Evolutionary conservation across 2,888 invertebrate species (phyloP).

Genomic region (Drosophila macrospina): DNA sequence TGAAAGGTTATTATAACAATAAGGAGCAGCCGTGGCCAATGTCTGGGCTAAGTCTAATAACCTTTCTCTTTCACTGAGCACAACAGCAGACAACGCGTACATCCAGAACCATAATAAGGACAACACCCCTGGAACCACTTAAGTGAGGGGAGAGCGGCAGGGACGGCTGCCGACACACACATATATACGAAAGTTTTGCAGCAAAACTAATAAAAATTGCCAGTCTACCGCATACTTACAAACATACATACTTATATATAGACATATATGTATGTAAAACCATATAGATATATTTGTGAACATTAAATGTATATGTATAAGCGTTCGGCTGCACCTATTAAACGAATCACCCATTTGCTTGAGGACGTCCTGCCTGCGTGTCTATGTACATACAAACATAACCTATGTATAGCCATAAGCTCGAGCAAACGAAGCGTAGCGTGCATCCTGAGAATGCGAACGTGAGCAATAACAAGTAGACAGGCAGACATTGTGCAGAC

Average conservation of each 20-base stretch:
- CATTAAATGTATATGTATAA: neutral
- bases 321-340: conserved; percentile 1
- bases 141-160: neutral
- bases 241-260: neutral
- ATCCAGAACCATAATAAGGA: conserved; percentile 33
- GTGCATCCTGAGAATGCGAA: conserved; percentile 55
- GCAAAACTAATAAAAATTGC: conserved; percentile 53
- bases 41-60: conserved; percentile 81
- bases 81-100: conserved; percentile 48
- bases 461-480: conserved; percentile 63
- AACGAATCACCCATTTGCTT: conserved; percentile 12
- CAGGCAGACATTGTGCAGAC: conserved; percentile 40
- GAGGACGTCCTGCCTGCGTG: neutral
- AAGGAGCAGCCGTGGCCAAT: conserved; percentile 59
- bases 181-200: neutral
- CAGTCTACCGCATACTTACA: conserved; percentile 15
- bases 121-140: conserved; percentile 23
- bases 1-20: conserved; percentile 76
- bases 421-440: conserved; percentile 37
- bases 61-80: conserved; percentile 78
- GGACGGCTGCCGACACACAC: conserved; percentile 19
- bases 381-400: neutral
- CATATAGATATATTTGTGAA: neutral
- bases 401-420: conserved; percentile 13
- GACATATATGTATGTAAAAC: neutral